These are phyloP conservation scores for Karalla daura DNA, from an alignment of 2,797 vertebrate genomes.

Conservation along the genomic window DNA sequence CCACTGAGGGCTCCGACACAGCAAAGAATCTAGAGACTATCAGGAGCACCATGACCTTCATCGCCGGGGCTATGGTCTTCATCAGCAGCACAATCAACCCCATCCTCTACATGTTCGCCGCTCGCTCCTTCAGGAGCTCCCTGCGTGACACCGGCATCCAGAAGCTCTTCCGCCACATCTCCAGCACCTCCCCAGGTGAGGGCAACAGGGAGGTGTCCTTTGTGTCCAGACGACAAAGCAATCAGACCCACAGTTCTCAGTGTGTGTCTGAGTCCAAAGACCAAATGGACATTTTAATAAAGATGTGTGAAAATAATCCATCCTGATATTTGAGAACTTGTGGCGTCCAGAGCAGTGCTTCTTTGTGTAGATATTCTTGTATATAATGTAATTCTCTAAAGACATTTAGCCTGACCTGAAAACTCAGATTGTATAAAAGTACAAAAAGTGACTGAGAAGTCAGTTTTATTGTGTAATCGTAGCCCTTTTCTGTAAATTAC, in stretches of 20 bases:
- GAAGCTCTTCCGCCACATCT: conserved; percentile 88
- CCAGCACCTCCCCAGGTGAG: conserved; percentile 82
- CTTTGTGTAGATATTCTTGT: conserved; percentile 18
- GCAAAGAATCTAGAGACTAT: conserved; percentile 63
- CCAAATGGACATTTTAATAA: conserved; percentile 69
- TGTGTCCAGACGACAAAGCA: conserved; percentile 80
- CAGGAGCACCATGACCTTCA: conserved; percentile 68
- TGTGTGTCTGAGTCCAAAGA: conserved; percentile 69
- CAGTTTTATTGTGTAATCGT: conserved; percentile 10
- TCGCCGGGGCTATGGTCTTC: conserved; percentile 88
- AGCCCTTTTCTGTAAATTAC: conserved; percentile 40
- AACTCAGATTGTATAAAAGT: conserved; percentile 14
- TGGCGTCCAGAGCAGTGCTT: not conserved
- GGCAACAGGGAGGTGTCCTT: conserved; percentile 81
- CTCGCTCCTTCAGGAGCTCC: conserved; percentile 85
- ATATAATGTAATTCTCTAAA: conserved; percentile 6
- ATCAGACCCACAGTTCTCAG: conserved; percentile 70
- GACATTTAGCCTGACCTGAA: not conserved
- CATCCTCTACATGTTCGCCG: conserved; percentile 89
- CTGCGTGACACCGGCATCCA: conserved; percentile 83
- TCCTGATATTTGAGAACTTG: conserved; percentile 37
- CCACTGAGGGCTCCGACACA: conserved; percentile 39
- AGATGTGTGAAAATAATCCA: conserved; percentile 71
- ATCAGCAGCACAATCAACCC: conserved; percentile 90
- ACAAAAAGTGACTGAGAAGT: conserved; percentile 12